phyloP scores from a whole-genome alignment of 2,113 vertebrate species.

The Plecturocebus donacophilus region DNA sequence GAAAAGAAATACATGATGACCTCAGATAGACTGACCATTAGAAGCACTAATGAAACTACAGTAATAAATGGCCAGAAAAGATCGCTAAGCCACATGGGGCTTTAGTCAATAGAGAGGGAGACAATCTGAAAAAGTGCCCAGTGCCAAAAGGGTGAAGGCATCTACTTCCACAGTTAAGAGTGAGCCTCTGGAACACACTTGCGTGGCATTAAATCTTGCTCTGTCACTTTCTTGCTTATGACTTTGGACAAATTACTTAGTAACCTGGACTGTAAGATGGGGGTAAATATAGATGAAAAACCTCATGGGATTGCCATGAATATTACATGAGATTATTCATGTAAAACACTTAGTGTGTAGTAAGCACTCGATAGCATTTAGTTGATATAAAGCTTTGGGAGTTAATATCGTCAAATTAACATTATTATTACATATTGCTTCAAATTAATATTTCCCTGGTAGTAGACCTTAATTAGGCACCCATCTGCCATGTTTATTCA shows the following conservation, averaged over 20 bases:
- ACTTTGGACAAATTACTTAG: neutral
- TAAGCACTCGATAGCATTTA: neutral
- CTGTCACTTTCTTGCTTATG: neutral
- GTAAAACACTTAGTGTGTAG: neutral
- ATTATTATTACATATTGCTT: neutral
- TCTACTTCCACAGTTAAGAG: neutral
- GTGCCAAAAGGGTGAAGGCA: neutral
- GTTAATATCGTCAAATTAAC: neutral
- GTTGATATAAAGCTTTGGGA: neutral
- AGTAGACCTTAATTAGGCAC: neutral
- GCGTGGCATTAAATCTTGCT: neutral
- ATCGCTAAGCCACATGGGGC: neutral
- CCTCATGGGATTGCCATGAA: neutral
- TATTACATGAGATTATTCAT: neutral
- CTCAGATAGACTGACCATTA: neutral
- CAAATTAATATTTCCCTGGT: neutral
- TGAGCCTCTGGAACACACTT: neutral
- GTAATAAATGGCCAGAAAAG: neutral
- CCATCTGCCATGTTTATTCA: neutral
- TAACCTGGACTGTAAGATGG: neutral
- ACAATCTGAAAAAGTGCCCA: neutral
- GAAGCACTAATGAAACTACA: neutral
- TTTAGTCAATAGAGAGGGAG: neutral
- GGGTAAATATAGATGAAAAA: neutral
- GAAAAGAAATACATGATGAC: neutral